Conservation (phyloP, 2,888 invertebrate genomes). For the Cataglyphis cursor region DNA sequence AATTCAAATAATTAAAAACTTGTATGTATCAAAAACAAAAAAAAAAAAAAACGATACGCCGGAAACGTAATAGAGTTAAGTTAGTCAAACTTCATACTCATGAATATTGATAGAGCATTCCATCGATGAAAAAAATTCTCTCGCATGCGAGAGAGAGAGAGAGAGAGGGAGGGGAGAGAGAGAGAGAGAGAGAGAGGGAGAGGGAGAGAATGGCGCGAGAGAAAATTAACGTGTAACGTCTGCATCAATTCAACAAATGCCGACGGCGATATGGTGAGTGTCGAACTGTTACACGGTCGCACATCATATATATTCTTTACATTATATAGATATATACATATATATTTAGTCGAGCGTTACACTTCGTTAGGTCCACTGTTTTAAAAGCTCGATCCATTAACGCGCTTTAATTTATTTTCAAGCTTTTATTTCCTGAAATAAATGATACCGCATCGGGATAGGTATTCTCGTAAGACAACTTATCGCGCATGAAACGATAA, state of each 20-base stretch:
- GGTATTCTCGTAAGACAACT: conserved; percentile 54
- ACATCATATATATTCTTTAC: conserved; percentile 18
- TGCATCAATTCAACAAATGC: conserved; percentile 43
- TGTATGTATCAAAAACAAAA: conserved; percentile 1
- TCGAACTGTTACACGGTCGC: conserved; percentile 7
- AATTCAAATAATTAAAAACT: conserved; percentile 17
- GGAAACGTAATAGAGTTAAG: conserved; percentile 35
- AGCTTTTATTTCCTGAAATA: conserved; percentile 33
- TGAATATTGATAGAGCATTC: conserved; percentile 44
- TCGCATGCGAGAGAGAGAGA: conserved; percentile 54
- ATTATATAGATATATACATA: not conserved
- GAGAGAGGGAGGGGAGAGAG: conserved; percentile 26
- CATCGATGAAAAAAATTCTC: conserved; percentile 47
- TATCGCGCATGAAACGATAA: conserved; percentile 65
- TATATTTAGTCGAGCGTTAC: not conserved
- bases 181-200: not conserved
- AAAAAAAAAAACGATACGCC: conserved; percentile 7
- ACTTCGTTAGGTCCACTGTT: conserved; percentile 25
- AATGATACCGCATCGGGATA: conserved; percentile 35
- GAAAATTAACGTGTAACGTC: conserved; percentile 28
- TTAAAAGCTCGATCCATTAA: conserved; percentile 54
- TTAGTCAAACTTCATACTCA: conserved; percentile 42
- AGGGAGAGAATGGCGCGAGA: not conserved
- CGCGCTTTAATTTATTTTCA: conserved; percentile 47
- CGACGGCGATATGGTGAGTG: conserved; percentile 38